Base-by-base conservation (phyloP, 2,797 vertebrate genomes). In the Etheostoma perlongum region DNA sequence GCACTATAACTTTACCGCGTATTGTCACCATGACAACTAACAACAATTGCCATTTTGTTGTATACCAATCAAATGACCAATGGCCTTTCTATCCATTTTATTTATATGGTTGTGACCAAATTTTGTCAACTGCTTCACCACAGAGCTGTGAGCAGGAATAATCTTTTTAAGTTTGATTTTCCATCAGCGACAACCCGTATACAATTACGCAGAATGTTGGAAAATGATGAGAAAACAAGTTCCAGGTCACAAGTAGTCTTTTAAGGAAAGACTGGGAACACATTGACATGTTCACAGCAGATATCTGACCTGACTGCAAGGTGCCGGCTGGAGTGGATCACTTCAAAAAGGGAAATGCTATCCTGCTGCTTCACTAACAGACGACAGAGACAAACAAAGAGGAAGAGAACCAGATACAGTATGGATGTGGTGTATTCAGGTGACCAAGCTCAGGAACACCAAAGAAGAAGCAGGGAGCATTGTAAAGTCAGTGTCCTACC, bases 221-320 rank as follows among this genome's bases (percentile, higher is more conserved):
- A 57, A 63, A 68, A 58, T 63, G 23, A 58, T 64, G 65, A 53
- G 46, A 58, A 58, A 62, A 62, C 49, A 49, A 7, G 21, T 1
- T 64, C 33, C 59, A 42, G 27, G 49, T 53, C 44, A 27, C 33
- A 19, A 4, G 4, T 55, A 21, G 25, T 57, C 13, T 40, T 27
- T 33, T 15, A 23, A 58, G 52, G 42, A 33, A 40, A 66, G 23
- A 44, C 12, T 66, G 46, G 40, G 13, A 67, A 52, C 55, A 52
- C 1, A 44, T 2, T 42, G 46, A 52, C 40, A 4, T 1, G 25
- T 8, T 14, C 15, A 30, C 0, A 5, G 15, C 46, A 25, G 14
- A 36, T 13, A 40, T 55, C 36, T 73, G 15, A 48, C 36, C n/a
- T 57, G 51, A 27, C 6, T 4, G 21, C 10, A n/a, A n/a, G 12